Evolutionary conservation across 30 jellyfish, hydroid and myxozoan genomes (phyloP), one percentile per base, ranked within the genome.

Genomic region (Nemopilema nomurai): DNA sequence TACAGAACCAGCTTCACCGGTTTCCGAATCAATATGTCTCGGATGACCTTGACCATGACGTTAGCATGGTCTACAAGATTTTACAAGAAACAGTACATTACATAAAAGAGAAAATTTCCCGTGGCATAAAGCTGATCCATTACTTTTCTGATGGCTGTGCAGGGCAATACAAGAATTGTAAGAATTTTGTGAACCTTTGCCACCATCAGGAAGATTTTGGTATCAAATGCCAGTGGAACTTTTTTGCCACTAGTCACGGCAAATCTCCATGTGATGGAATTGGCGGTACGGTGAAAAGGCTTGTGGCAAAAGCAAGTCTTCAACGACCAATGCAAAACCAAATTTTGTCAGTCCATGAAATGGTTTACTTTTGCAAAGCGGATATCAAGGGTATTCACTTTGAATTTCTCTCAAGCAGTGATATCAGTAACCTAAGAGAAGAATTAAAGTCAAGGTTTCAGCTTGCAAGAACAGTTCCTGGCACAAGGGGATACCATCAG

Each of bases 91-190:
- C 72, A 25, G 29, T 19, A 4, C 21, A 22, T 53, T 51, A 31
- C 86, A 78, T 69, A 65, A 71, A 51, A 64, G 30, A 21, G 27
- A 67, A 28, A 1, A 18, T 67, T 64, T 62, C 84, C 17, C 18
- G 67, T 64, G 62, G 52, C 6, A 76, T 22, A 1, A 24, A 57
- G 24, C 28, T 62, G 16, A 28, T 23, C 1, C 87, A 74, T 41
- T 74, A 74, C 79, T 91, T 91, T 67, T 67, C 94, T 21, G 96
- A 91, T 79, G 97, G 95, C 25, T 91, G 97, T 65, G 78, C 97
- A 77, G 84, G 93, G 64, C 97, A 87, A 87, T 91, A 91, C 76
- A 91, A 91, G 62, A 91, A 81, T 66, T 81, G 93, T 79, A 91
- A 79, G 67, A 53, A 91, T 30, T 63, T 90, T 24, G 8, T 62